Evolutionary conservation across 1,140 invertebrate genomes (phyloP), one percentile per base, ranked within the genome.

Genomic region (Drosophila guanche): DNA sequence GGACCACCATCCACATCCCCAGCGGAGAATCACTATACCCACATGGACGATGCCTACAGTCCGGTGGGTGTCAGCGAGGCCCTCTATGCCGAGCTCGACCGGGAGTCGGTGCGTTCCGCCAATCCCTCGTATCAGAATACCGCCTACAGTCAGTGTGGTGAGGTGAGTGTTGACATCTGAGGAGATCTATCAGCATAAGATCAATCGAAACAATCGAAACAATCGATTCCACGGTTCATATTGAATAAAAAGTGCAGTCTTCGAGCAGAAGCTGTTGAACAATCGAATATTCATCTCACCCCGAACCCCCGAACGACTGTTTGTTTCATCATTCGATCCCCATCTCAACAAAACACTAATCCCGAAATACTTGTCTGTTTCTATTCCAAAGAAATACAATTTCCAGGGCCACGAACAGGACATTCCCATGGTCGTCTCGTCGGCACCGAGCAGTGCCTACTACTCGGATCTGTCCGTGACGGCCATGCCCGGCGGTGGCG

Each of bases 111-210:
- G 68, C 88, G 91, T 23, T 92, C 92, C 16, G 93, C 93, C 16
- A 93, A 92, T 84, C 94, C 94, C 4, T 94, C 94, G 6, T 95
- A 95, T 75, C 94, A 95, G 79, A 95, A 95, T 89, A 95, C 94
- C 2, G 95, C 93, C 10, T 95, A 95, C 89, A 94, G 94, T 66
- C 93, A 93, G 71, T 91, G 90, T 68, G 93, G 93, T 76, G 94
- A 94, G 85, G 92, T 92, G 14, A 76, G 74, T 71, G 0, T 5
- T 7, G 12, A 4, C 29, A 22, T 12, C n/a, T 8, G 8, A 8
- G 16, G 4, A 4, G 4, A 37, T 0, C 25, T 27, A 27, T 27
- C 25, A 27, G 29, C 8, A 29, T 5, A 20, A 50, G 45, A 33
- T 22, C 16, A 20, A 20, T 20, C n/a, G n/a, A n/a, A n/a, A n/a